Percentiles rank a stretch among this genome's conserved stretches.
Evolutionary conservation across 2,888 invertebrate genomes (phyloP).

Genomic region (Eupithecia insigniata): DNA sequence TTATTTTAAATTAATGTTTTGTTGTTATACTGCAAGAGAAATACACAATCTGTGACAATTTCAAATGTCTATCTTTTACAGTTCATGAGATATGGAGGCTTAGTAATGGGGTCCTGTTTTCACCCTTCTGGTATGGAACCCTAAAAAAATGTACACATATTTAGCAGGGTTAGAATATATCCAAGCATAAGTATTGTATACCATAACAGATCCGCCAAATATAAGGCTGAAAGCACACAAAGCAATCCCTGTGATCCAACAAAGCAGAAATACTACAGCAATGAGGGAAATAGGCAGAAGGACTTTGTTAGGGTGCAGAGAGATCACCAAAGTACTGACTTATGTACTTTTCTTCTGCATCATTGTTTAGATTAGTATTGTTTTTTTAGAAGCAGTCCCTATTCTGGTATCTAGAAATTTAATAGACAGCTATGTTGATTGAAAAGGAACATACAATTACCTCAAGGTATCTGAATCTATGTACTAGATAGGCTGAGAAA

Average conservation of each 20-base stretch:
- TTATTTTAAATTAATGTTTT: too few species aligned
- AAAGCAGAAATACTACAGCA: neutral
- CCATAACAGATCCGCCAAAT: constrained; percentile 14
- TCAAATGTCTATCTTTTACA: too few species aligned
- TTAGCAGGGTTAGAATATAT: neutral
- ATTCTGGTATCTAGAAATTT: neutral
- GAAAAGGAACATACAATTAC: neutral
- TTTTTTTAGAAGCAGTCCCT: neutral
- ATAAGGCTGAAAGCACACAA: constrained; percentile 44
- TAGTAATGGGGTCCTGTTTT: too few species aligned
- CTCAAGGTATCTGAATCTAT: neutral
- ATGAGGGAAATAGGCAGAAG: constrained; percentile 8
- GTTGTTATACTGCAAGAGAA: too few species aligned
- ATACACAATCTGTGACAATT: too few species aligned
- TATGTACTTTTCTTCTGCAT: constrained; percentile 15
- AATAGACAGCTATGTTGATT: neutral
- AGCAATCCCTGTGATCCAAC: constrained; percentile 46
- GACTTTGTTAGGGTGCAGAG: constrained; percentile 44
- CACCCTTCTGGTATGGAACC: too few species aligned
- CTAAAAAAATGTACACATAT: too few species aligned
- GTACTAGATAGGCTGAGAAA: neutral
- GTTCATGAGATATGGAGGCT: too few species aligned
- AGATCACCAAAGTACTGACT: constrained; percentile 69
- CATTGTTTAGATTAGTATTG: constrained; percentile 6
- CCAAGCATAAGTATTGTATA: neutral